phyloP scores from a whole-genome alignment of 2,797 vertebrate genomes.

The Sandelia bainsii region DNA sequence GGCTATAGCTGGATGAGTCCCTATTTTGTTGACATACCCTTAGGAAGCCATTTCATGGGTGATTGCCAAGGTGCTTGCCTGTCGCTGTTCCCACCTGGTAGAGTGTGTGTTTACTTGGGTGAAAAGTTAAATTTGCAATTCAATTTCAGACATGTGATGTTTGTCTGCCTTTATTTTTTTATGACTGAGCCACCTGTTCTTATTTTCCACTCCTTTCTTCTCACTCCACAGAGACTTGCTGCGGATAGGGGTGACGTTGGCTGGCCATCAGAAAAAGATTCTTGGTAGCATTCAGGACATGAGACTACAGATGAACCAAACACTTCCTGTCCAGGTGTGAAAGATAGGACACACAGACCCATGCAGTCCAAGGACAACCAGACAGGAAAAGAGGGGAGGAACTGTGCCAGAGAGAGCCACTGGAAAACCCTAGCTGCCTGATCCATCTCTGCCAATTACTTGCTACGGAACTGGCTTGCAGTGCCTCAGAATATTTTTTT shows the following conservation, averaged over 20 bases:
- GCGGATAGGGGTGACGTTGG: conserved; percentile 97
- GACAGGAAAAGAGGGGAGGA: conserved; percentile 74
- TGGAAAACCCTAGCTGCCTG: conserved; percentile 86
- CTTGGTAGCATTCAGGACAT: conserved; percentile 99
- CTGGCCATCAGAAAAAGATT: conserved; percentile 99
- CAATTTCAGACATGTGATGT: conserved; percentile 39
- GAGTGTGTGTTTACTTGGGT: conserved; percentile 27
- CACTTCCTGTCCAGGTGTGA: conserved; percentile 98
- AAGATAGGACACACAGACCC: conserved; percentile 58
- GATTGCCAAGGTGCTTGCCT: conserved; percentile 31
- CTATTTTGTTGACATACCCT: conserved; percentile 64
- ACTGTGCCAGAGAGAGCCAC: conserved; percentile 82
- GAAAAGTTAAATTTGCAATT: conserved; percentile 52
- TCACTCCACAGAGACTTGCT: conserved; percentile 90
- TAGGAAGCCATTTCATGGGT: conserved; percentile 57
- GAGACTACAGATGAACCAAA: conserved; percentile 99
- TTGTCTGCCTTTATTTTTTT: conserved; percentile 37
- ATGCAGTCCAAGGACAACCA: conserved; percentile 73
- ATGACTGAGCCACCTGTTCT: conserved; percentile 66
- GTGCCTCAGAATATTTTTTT: conserved; percentile 87
- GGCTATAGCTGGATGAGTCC: conserved; percentile 31
- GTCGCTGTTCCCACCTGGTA: conserved; percentile 32
- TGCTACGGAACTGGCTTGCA: conserved; percentile 85
- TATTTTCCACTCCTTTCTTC: conserved; percentile 20
- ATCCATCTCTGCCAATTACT: conserved; percentile 86